Base-by-base conservation (phyloP, 2,113 vertebrate species). In the Lethenteron camtschaticum region DNA sequence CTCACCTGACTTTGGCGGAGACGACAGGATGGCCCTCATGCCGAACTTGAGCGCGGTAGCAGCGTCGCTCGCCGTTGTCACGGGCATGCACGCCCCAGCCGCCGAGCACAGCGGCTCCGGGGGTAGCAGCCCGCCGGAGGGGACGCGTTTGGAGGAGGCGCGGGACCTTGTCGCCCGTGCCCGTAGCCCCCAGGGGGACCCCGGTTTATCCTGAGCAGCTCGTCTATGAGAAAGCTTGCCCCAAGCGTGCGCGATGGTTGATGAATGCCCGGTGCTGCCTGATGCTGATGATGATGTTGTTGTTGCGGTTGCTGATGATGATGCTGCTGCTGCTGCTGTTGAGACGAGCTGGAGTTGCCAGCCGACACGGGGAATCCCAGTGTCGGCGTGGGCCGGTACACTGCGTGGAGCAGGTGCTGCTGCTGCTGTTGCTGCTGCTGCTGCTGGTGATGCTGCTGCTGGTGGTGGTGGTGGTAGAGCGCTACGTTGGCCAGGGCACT, bases 11-110 rank as follows among this genome's bases (percentile, higher is more conserved):
- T 86, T 83, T 68, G 86, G 81, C 8, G 85, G 73, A 1, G 89
- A 89, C 8, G 90, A 85, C 68, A 99, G 87, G 68, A 99, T 99
- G 72, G 92, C 87, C 57, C 88, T 89, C 73, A 96, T 91, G 18
- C 90, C 94, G 71, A 96, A 99, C 81, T 99, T 99, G 2, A 96
- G 82, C 10, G 63, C n/a, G 24, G 8, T 41, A 41, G 41, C 41
- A 3, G 41, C 41, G 41, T 41, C 41, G 41, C 41, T 41, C 41
- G 41, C 41, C 6, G 41, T 41, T 1, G 41, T 41, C 41, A 41
- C 41, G 41, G 41, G 41, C 41, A 41, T 41, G 41, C 41, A 41
- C 41, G 41, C 41, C 41, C 41, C 41, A 41, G 41, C 41, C 41
- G 41, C 41, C 41, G 41, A 41, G 41, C 41, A 41, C 41, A 66